Evolutionary conservation across 2,888 invertebrate species (phyloP), one percentile per base, ranked within the genome.

Genomic region (Gastrophysa polygoni): DNA sequence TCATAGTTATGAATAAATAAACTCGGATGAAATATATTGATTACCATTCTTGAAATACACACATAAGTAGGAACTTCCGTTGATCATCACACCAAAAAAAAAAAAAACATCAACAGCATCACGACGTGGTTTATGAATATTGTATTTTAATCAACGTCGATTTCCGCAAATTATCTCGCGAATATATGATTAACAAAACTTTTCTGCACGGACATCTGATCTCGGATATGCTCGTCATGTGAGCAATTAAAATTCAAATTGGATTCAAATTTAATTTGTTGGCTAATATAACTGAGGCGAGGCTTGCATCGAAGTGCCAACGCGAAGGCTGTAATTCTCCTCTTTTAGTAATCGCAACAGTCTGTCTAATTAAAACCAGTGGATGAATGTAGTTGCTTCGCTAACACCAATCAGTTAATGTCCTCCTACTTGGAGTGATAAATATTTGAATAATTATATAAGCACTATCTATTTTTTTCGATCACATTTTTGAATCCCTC

Each of bases 331-430:
- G 68, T 68, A 67, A 71, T 64, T 68, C 63, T 55, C 64, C 34
- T 44, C 63, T 66, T 66, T 70, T 70, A 65, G 69, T 59, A 68
- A 68, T 70, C 64, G 65, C 67, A 68, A 69, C 66, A 64, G 54
- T 38, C 63, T 48, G 66, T 69, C 67, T 71, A 71, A 72, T 73
- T 73, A 68, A 73, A 72, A 70, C 67, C 66, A 17, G 61, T 63
- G 58, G 64, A 64, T 70, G 57, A 63, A 67, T 64, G 63, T 58
- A 63, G 51, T 63, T 61, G 48, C 43, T 5, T 47, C 32, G 43
- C 54, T 43, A 56, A 52, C 49, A 66, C 29, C 57, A 57, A 61
- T 61, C 55, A n/a, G 60, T 58, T 16, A 55, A 34, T 38, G 38
- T 38, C 14, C 14, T n/a, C 14, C 14, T 14, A 38, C 38, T 38